phyloP scores from a whole-genome alignment of 2,113 vertebrate species.

The Scomber colias region DNA sequence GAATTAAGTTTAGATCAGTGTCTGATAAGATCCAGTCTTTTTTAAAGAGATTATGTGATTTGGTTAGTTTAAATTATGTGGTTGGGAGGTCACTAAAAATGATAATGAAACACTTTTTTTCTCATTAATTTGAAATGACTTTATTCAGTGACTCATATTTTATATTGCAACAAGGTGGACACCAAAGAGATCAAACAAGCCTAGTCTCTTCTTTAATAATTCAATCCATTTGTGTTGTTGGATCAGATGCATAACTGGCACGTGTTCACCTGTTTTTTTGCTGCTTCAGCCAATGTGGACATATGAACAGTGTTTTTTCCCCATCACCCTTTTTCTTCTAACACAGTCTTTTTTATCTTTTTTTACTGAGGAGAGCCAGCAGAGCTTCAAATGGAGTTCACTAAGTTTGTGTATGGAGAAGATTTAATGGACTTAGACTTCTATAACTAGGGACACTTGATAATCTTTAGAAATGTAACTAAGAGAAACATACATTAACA shows the following conservation, averaged over 20 bases:
- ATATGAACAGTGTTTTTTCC: slow-evolving; percentile 5
- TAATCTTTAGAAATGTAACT: no score
- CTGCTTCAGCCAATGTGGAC: slow-evolving; percentile 19
- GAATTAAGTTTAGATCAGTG: slow-evolving; percentile 23
- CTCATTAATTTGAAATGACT: no score
- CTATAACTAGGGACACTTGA: no score
- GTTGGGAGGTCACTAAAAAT: slow-evolving; percentile 17
- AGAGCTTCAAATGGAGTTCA: no score
- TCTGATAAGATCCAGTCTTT: slow-evolving; percentile 21
- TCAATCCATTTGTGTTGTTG: slow-evolving; percentile 2
- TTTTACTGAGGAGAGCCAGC: no score
- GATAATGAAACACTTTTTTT: neutral
- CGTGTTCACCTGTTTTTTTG: neutral
- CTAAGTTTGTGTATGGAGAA: no score
- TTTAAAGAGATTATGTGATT: neutral
- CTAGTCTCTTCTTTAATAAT: slow-evolving; percentile 1
- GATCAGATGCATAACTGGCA: neutral
- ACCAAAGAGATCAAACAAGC: slow-evolving; percentile 46
- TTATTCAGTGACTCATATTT: slow-evolving; percentile 8
- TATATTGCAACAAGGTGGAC: slow-evolving; percentile 14
- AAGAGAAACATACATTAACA: no score
- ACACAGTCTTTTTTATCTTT: no score
- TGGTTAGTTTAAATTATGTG: slow-evolving; percentile 18
- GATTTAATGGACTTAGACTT: no score
- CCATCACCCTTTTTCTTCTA: no score